Evolutionary conservation across 2,888 invertebrate species (phyloP), one percentile per base, ranked within the genome.

Genomic region (Tineola bisselliella): DNA sequence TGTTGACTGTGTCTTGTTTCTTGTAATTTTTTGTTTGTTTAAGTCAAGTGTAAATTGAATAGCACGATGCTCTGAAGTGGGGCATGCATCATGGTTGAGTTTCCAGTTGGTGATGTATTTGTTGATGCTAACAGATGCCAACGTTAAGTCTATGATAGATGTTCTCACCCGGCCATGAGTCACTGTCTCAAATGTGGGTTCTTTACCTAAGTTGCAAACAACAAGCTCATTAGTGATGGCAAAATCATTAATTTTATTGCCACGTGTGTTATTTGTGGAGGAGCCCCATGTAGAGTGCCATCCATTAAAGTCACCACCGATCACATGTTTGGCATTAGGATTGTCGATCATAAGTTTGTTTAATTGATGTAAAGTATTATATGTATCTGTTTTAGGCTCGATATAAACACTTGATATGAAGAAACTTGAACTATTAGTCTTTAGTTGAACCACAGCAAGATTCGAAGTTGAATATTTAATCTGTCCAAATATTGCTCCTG

Each of bases 261-360:
- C 65, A 17, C 64, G 48, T 1, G n/a, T 1, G 44, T 68, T 68
- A 13, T 61, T 62, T 0, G 0, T 8, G 0, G 17, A 0, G 0
- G 63, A 62, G 1, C 68, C 67, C 68, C 69, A 70, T 0, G 61
- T 0, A 0, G 44, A 18, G 33, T 68, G 66, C 65, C 67, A 66
- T 0, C 66, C 68, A 31, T 69, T 69, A 11, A 68, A 63, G 31
- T 69, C 67, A 0, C 68, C 69, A 4, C 64, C 57, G 0, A 68
- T 58, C 5, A 58, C 17, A 15, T 52, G 52, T 6, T 12, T 5
- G 6, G 6, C 8, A 8, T 15, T 15, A n/a, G 6, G 12, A 6
- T 5, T 59, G 1, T 13, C 18, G 1, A 18, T 13, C 0, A 59
- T 4, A 19, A 59, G 43, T 0, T 0, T 44, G 6, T 44, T n/a